Base-by-base conservation (phyloP, 2,113 vertebrate species). In the Thunnus thynnus region DNA sequence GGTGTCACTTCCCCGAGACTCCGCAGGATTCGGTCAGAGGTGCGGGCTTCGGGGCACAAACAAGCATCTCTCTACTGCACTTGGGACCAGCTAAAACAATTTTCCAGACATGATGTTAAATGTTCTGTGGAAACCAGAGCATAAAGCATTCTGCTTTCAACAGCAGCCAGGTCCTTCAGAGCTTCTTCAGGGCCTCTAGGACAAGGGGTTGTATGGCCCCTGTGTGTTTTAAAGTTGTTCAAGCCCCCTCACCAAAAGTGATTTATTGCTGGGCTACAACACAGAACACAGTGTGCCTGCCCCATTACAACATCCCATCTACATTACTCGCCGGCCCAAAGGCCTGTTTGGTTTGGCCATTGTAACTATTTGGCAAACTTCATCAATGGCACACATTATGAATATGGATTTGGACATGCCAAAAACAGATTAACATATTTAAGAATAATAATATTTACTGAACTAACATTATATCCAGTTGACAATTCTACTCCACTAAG, bases 51-150 rank as follows among this genome's bases (percentile, higher is more conserved):
- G 54, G 55, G 69, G 60, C 80, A 87, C 78, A 89, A 91, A 89
- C 87, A 82, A 78, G 27, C 69, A 68, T 73, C 74, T 89, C 72
- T 80, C 70, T 75, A 73, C 78, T 78, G 32, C 66, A 79, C 71
- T 83, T 78, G 81, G 76, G 87, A 91, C 83, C 65, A 51, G 77
- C 84, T 84, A 83, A 90, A 93, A 90, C 72, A 80, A 83, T 88
- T 92, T 93, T 92, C 88, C 93, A 94, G 91, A 91, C 89, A 84
- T 92, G 79, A 86, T 78, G 84, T 92, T 93, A 84, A 91, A 93
- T 88, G 92, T 87, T 84, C 73, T 83, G 82, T 75, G 85, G 78
- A 90, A 90, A 90, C 77, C 78, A 58, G 48, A 86, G 78, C 79
- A 88, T 82, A 68, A 88, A 86, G 72, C 77, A 13, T 83, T 91